Conservation (phyloP, 1,140 invertebrate species). For the Drosophila nigrodunni region DNA sequence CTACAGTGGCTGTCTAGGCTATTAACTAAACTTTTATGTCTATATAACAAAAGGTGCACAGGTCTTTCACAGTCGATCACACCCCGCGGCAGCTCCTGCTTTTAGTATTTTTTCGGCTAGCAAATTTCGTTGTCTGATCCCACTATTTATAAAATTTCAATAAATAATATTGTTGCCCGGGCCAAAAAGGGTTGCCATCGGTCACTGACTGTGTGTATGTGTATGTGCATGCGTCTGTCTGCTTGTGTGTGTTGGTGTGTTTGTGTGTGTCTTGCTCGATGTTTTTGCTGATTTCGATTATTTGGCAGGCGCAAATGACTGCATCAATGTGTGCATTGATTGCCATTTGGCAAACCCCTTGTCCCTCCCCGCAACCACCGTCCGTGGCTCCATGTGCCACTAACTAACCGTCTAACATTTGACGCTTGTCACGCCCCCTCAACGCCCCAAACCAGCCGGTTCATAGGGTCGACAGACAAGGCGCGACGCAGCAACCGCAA, state of each 20-base stretch:
- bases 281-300: slow-evolving; percentile 73
- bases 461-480: background rate
- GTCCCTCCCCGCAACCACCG: background rate
- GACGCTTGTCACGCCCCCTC: slow-evolving; percentile 44
- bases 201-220: background rate
- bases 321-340: slow-evolving; percentile 77
- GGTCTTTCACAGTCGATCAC: no score
- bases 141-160: slow-evolving; percentile 84
- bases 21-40: no score
- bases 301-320: slow-evolving; percentile 63
- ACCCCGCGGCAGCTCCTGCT: background rate
- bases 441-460: background rate
- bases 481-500: slow-evolving; percentile 71
- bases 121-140: slow-evolving; percentile 82
- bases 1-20: no score
- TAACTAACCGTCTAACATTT: slow-evolving; percentile 77
- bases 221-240: background rate
- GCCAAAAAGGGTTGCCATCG: slow-evolving; percentile 49
- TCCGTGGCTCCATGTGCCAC: slow-evolving; percentile 31
- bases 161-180: slow-evolving; percentile 75
- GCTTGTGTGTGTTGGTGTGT: background rate
- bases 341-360: slow-evolving; percentile 58
- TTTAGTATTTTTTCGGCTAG: slow-evolving; percentile 62
- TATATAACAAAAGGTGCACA: no score
- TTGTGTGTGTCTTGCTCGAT: slow-evolving; percentile 28